These are phyloP conservation scores for Crotalus tigris DNA, from an alignment of 2,113 vertebrate genomes.

Conservation along the genomic window DNA sequence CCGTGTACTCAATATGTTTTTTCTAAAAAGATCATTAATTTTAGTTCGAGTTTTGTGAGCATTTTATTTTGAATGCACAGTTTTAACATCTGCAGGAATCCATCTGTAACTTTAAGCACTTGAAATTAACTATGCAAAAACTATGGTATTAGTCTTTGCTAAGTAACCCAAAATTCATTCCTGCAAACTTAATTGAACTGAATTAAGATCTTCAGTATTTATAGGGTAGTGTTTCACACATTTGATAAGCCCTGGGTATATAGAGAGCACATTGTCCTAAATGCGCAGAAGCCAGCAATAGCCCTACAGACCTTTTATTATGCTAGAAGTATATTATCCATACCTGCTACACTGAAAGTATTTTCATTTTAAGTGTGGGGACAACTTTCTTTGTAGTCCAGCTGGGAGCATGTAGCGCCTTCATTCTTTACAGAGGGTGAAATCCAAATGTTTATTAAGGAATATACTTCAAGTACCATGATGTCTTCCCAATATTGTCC, in stretches of 20 bases:
- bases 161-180: neutral
- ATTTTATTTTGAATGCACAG: neutral
- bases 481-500: neutral
- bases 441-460: neutral
- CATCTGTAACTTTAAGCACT: neutral
- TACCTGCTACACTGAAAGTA: neutral
- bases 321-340: neutral
- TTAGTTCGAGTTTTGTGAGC: neutral
- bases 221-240: neutral
- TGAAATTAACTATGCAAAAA: neutral
- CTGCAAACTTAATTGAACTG: neutral
- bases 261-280: neutral
- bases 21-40: neutral
- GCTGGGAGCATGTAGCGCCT: neutral
- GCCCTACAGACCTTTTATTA: neutral
- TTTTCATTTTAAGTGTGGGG: neutral
- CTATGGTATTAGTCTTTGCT: neutral
- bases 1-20: neutral
- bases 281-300: neutral
- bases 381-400: neutral
- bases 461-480: neutral
- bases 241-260: neutral
- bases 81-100: neutral
- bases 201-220: neutral
- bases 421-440: neutral